Base-by-base conservation (phyloP, 2,113 vertebrate genomes). In the Neogobius melanostomus region DNA sequence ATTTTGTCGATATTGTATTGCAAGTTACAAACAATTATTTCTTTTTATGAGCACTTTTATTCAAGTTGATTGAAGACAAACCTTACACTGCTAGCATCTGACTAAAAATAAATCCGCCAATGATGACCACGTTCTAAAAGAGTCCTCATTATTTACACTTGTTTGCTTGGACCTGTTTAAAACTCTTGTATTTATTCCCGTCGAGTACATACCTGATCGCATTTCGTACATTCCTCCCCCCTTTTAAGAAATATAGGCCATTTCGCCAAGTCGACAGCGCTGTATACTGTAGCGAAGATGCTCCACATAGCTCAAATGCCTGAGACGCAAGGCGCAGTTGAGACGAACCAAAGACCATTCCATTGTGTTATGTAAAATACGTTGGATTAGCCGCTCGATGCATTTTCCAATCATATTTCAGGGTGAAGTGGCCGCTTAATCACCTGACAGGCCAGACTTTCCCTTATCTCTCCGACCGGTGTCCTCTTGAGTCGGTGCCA, bases 381-480 rank as follows among this genome's bases (percentile, higher is more conserved):
- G 44, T 44, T 44, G 7, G 16, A 16, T 61, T n/a, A n/a, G 59
- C 14, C 42, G 14, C 14, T 44, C 47, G n/a, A 14, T 21, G 5
- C 60, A 28, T 66, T 63, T 52, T 7, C 14, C 43, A 12, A 1
- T 57, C 52, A 62, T 14, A 56, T n/a, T 28, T 73, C 43, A 53
- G 59, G 50, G 45, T 28, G 43, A 85, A 72, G 68, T 81, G 76
- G 62, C 70, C 71, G 75, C 49, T 74, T 77, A 82, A 86, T 87
- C 82, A 43, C 59, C 67, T 44, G 49, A 57, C 67, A 16, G 66
- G 63, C 79, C 68, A 54, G 64, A 56, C 43, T 79, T 61, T 66
- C 11, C 46, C 76, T 90, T 90, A 83, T 91, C 88, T 79, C 15
- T 65, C 42, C 7, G 61, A 45, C 17, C 61, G 89, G 83, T 67